Base-by-base conservation (phyloP, 2,888 invertebrate species). In the Mellilla xanthometata region DNA sequence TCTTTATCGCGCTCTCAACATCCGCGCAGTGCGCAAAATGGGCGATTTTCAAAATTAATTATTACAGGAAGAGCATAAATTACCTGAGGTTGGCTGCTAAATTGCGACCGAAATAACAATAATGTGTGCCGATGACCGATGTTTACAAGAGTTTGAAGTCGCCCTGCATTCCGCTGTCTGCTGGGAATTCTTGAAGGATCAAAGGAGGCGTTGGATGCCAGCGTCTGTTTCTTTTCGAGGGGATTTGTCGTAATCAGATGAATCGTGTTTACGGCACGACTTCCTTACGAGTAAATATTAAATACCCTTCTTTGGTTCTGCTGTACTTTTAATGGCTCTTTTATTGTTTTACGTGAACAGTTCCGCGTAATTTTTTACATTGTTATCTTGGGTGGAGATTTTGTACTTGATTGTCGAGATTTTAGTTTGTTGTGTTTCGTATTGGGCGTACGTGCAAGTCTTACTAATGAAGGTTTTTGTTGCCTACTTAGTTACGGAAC, bases 171-270 rank as follows among this genome's bases (percentile, higher is more conserved):
- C 63, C 62, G 54, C 58, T 62, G 60, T 56, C 58, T 62, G 62
- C 64, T 60, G 57, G 54, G 56, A 61, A 71, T 76, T 69, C 72
- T 70, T 73, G 62, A 72, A 79, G 77, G 80, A 81, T 81, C 81
- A 83, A 82, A 81, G 75, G 64, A 66, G 69, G 60, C 63, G 63
- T 55, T 68, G 65, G 55, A 61, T 64, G 58, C 62, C 68, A 62
- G 67, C 58, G 63, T 79, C 81, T 81, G 81, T 65, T 76, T 78
- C 69, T 68, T 75, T 74, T 80, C 81, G 74, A 74, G 62, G 60
- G 60, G 64, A 68, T 70, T 75, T 72, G 75, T 77, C 72, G 76
- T 76, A 77, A 82, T 82, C 76, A 72, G 69, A 76, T 78, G 76
- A 76, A 78, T 77, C 65, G 66, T 72, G 68, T 70, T 72, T 71